A percentile compares a stretch with the other conserved stretches of the same genome.
phyloP scores from a whole-genome alignment of 1,140 invertebrate genomes.

The Eueides isabella region DNA sequence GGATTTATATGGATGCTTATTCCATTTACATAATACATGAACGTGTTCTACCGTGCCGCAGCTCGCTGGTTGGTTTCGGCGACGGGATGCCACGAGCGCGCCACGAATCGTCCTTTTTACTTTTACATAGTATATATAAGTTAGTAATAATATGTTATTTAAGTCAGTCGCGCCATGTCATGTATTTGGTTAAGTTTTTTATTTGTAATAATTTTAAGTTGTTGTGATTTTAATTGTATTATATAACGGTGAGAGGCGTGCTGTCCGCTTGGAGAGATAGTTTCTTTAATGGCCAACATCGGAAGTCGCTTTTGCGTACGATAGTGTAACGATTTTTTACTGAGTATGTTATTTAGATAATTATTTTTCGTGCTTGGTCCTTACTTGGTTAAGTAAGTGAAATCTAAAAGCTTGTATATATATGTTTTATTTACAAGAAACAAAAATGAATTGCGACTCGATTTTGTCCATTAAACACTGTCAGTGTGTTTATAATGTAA shows the following conservation, averaged over 20 bases:
- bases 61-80: slow-evolving; percentile 16
- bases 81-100: slow-evolving; percentile 46
- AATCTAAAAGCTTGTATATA: slow-evolving; percentile 16
- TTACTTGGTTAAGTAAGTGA: slow-evolving; percentile 35
- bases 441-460: background rate
- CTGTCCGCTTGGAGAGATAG: slow-evolving; percentile 17
- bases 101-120: slow-evolving; percentile 57
- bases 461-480: background rate
- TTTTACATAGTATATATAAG: slow-evolving; percentile 51
- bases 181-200: slow-evolving; percentile 58
- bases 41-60: slow-evolving; percentile 14
- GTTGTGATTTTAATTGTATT: slow-evolving; percentile 65
- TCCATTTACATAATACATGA: slow-evolving; percentile 40
- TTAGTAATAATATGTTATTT: slow-evolving; percentile 43
- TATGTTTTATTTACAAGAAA: slow-evolving; percentile 4
- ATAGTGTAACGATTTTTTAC: slow-evolving; percentile 2
- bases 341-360: slow-evolving; percentile 19
- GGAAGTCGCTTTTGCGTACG: slow-evolving; percentile 11
- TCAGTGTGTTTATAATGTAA: slow-evolving; percentile 5
- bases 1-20: slow-evolving; percentile 38
- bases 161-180: slow-evolving; percentile 80
- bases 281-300: slow-evolving; percentile 26
- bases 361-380: slow-evolving; percentile 30
- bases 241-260: slow-evolving; percentile 41
- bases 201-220: slow-evolving; percentile 56